These are phyloP conservation scores for Romanogobio albipinnatus DNA, from an alignment of 2,113 vertebrate genomes.

Conservation along the genomic window DNA sequence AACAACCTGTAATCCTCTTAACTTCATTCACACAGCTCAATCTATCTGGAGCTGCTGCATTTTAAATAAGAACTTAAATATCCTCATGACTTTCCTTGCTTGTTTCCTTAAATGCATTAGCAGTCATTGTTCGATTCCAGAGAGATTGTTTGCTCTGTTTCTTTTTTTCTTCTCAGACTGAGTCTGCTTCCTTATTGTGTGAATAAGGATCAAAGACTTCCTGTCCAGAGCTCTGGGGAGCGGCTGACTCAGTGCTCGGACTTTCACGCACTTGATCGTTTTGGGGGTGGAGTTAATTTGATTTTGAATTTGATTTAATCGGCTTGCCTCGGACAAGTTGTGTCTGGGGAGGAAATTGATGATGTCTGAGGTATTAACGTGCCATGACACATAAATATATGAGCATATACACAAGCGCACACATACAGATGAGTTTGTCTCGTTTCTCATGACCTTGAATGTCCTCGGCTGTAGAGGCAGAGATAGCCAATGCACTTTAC, in stretches of 20 bases:
- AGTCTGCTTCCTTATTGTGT: constrained; percentile 9
- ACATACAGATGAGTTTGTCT: constrained; percentile 40
- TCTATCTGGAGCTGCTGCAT: constrained; percentile 19
- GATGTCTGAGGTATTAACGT: constrained; percentile 27
- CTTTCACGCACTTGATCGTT: neutral
- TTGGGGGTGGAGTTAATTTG: constrained; percentile 28
- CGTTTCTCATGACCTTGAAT: constrained; percentile 37
- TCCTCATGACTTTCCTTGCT: constrained; percentile 6
- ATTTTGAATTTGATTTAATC: constrained; percentile 44
- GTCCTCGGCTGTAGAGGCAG: constrained; percentile 27
- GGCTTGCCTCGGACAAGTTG: constrained; percentile 10
- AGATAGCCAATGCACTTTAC: constrained; percentile 40
- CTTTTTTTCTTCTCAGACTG: neutral
- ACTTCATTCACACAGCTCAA: constrained; percentile 42
- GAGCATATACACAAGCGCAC: neutral
- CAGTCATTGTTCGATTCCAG: neutral
- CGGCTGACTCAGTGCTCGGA: constrained; percentile 7
- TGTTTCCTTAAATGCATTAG: constrained; percentile 11
- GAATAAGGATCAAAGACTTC: constrained; percentile 35
- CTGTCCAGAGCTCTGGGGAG: constrained; percentile 3
- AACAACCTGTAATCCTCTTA: constrained; percentile 55
- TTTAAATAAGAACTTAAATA: constrained; percentile 26
- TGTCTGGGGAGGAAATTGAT: constrained; percentile 34
- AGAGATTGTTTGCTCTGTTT: neutral
- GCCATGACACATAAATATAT: constrained; percentile 33